Base-by-base conservation (phyloP, 2,113 vertebrate genomes). In the Ptyas mucosa region DNA sequence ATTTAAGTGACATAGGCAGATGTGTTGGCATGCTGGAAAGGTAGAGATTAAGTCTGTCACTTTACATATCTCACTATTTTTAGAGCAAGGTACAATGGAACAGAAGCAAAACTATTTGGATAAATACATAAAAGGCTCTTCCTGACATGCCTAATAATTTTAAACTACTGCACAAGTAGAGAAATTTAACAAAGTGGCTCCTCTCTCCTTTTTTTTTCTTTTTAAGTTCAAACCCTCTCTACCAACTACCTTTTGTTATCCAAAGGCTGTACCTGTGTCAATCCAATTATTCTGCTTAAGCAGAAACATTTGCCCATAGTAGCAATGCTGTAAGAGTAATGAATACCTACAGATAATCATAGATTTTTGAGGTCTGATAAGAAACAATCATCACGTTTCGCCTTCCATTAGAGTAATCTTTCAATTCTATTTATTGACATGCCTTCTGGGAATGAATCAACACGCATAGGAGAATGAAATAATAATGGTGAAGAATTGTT, bases 101-200 rank as follows among this genome's bases (percentile, higher is more conserved):
- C 88, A 96, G 26, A 95, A 94, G 54, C 24, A 94, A 95, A 95
- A 90, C 81, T 93, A 92, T 92, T 94, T 92, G 89, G 92, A 92
- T 93, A 97, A 96, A 93, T 96, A 94, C 81, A 91, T 64, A 88
- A 94, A 64, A 94, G 55, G 94, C 57, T 57, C n/a, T 94, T 91
- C 89, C 94, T 96, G 97, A 97, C 97, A 97, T 96, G 95, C 93
- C 93, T 92, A 94, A 97, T 93, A 54, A 61, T 90, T 95, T 75
- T 97, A 95, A 97, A 92, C 89, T 92, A 92, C 23, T 96, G 95
- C 97, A 94, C 96, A 91, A 95, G 96, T 86, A 96, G 34, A 94
- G 75, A 85, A 95, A 96, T 97, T 94, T 96, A 97, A 89, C 93
- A 88, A 55, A 92, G 96, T 87, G 91, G 94, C 93, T 61, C 53